Evolutionary conservation across 2,113 vertebrate genomes (phyloP).

Genomic region (Gobio gobio): DNA sequence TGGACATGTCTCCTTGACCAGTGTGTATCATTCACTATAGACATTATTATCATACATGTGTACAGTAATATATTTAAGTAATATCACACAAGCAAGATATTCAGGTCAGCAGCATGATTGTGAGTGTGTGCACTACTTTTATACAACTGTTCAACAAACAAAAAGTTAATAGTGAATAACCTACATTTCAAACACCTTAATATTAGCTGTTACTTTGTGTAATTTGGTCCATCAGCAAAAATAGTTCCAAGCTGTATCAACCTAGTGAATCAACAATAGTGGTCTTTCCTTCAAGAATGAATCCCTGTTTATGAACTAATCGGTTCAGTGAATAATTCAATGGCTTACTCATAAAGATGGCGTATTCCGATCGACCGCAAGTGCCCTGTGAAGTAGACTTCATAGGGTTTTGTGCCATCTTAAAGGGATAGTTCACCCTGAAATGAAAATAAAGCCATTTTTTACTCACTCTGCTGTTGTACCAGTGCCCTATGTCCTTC

Average conservation of each 20-base stretch:
- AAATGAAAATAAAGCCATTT: no score
- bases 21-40: background rate
- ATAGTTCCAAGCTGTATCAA: background rate
- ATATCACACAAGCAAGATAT: background rate
- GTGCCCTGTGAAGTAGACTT: background rate
- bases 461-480: no score
- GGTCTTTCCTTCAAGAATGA: no score
- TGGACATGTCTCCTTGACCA: background rate
- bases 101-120: background rate
- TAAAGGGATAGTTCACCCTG: background rate
- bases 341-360: background rate
- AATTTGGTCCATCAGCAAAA: background rate
- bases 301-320: background rate
- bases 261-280: no score
- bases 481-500: no score
- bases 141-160: background rate
- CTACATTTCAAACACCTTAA: no score
- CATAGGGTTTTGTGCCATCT: background rate
- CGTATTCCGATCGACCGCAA: background rate
- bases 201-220: background rate
- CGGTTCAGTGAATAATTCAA: background rate
- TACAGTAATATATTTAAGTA: background rate
- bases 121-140: background rate
- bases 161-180: no score
- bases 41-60: background rate